Conservation (phyloP, 2,888 invertebrate species). For the Clostera curtula region DNA sequence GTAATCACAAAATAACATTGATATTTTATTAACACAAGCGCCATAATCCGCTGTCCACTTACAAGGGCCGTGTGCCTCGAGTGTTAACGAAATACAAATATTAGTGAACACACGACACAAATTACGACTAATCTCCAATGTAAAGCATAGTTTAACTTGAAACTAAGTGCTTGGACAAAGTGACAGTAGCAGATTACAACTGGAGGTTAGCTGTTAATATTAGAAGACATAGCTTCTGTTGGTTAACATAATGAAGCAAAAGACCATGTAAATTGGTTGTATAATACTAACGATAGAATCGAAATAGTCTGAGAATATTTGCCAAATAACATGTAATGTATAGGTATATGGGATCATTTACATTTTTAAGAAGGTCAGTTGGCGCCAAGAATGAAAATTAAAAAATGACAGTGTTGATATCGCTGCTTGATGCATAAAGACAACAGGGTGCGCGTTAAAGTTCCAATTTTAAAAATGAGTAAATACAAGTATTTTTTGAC, state of each 20-base stretch:
- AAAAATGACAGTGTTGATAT: too few relatives aligned
- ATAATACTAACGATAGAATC: slow-evolving; percentile 10
- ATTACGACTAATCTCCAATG: slow-evolving; percentile 69
- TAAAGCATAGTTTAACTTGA: slow-evolving; percentile 63
- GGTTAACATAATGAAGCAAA: slow-evolving; percentile 7
- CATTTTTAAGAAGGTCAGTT: too few relatives aligned
- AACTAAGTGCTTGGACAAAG: slow-evolving; percentile 71
- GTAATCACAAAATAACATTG: too few relatives aligned
- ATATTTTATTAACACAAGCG: too few relatives aligned
- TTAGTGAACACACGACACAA: slow-evolving; percentile 62
- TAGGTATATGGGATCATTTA: too few relatives aligned
- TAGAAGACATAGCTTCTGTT: slow-evolving; percentile 20
- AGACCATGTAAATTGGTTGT: slow-evolving; percentile 20
- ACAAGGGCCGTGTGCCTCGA: slow-evolving; percentile 34
- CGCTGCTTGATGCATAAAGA: too few relatives aligned
- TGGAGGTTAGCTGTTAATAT: slow-evolving; percentile 21
- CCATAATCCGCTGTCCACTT: slow-evolving; percentile 11
- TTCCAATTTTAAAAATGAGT: too few relatives aligned
- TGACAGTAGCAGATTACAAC: slow-evolving; percentile 44
- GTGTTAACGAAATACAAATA: slow-evolving; percentile 72
- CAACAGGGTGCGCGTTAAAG: too few relatives aligned
- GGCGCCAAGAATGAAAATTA: too few relatives aligned
- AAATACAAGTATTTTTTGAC: too few relatives aligned
- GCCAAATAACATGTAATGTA: neutral
- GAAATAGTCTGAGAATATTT: slow-evolving; percentile 5